Base-by-base conservation (phyloP, 1,140 invertebrate genomes). In the Danaus melanippus region DNA sequence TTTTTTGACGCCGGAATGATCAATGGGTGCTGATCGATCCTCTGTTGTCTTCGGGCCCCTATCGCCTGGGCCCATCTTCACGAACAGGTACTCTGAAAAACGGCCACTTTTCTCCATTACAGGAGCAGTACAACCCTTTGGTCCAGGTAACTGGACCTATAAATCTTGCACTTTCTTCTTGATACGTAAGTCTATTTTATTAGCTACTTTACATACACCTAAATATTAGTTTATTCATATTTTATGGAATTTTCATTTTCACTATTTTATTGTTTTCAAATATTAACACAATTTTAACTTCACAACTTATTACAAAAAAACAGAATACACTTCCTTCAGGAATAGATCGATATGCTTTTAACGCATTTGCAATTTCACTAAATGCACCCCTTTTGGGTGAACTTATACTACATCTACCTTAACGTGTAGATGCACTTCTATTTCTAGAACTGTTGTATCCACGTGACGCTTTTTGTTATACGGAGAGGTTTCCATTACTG, bases 1-100 rank as follows among this genome's bases (percentile, higher is more conserved):
- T 67, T 91, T 92, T 60, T 87, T 88, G 32, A 89, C 86, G 41
- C 90, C 91, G 65, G 90, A 92, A 70, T 90, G 87, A 83, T 92
- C 92, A 48, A 89, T 84, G 58, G 90, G 89, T 15, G 89, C 88
- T 39, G 85, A 82, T 64, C 88, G 83, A 61, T 88, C 88, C 62
- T 89, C 88, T 39, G 87, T 88, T 64, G 89, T 89, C 62, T 88
- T 89, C 60, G 89, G 88, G 56, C 82, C 82, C 47, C 77, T 63
- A 51, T 82, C 79, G 32, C 76, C 79, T 51, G 80, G 80, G 66
- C 80, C 82, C 82, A 93, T 93, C 89, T 93, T 93, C 77, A 91
- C 91, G 82, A 93, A 93, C 75, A 93, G 87, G 83, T 93, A 93
- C 79, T 92, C 92, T 91, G 92, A 91, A 89, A 85, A 92, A 71